A percentile compares a stretch with the other conserved stretches of the same genome.
phyloP scores from a whole-genome alignment of 2,113 vertebrate species.

The Microcebus tavaratra region DNA sequence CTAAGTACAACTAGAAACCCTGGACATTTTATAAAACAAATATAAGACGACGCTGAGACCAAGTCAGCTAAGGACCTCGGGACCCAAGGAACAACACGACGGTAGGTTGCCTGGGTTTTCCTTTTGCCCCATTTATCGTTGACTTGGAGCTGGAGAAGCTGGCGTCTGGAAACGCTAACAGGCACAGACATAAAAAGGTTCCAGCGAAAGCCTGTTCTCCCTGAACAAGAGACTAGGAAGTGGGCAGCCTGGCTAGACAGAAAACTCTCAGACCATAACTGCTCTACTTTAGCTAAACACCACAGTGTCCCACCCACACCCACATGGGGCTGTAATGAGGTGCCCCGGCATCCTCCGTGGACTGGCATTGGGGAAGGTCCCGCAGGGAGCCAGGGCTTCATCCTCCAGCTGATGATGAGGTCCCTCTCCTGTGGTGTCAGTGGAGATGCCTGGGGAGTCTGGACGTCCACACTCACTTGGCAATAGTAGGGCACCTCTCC shows the following conservation, averaged over 20 bases:
- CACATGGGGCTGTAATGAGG: rapidly evolving
- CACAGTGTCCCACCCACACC: rapidly evolving
- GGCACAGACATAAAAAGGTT: background rate
- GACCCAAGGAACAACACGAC: background rate
- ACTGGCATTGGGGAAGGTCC: background rate
- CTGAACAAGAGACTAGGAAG: background rate
- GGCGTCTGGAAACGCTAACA: background rate
- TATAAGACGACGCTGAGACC: background rate
- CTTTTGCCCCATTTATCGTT: rapidly evolving
- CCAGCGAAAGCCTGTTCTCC: background rate
- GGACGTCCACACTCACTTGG: background rate
- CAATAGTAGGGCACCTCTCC: background rate
- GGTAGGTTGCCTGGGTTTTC: no score
- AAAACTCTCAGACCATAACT: no score
- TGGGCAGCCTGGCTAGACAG: background rate
- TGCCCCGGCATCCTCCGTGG: rapidly evolving
- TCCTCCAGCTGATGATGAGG: background rate
- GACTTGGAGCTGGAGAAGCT: background rate
- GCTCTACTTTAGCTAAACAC: background rate
- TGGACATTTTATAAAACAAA: background rate
- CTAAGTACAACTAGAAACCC: background rate
- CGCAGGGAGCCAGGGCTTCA: background rate
- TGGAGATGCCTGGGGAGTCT: rapidly evolving
- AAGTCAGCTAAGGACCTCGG: rapidly evolving
- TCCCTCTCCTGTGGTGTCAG: background rate